Evolutionary conservation across 2,888 invertebrate genomes (phyloP), one percentile per base, ranked within the genome.

Genomic region (Eustalomyia histrio): DNA sequence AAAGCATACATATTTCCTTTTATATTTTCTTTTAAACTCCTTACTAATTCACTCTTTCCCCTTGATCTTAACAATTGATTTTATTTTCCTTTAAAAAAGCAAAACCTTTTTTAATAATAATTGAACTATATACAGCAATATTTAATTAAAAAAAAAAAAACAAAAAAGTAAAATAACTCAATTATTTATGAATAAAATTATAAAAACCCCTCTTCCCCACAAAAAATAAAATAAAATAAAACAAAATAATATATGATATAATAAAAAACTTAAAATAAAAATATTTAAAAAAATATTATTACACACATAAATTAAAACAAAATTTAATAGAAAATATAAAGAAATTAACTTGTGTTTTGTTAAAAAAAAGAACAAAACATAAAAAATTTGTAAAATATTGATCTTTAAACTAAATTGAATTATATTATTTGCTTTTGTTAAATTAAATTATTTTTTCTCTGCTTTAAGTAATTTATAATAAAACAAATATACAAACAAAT

Each of bases 361-460:
- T 35, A 35, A 4, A 1, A 39, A 39, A 53, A 5, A 65, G 35
- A 29, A 33, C 12, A 61, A 43, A 74, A 12, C 21, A 55, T 17
- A 63, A 53, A 65, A 53, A 72, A 17, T 47, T 72, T 72, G 72
- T 72, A 79, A 79, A 79, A 50, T 78, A 72, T 33, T 78, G 72
- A 78, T 67, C 57, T 79, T 79, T 63, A 68, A 47, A 18, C 4
- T 61, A 21, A 73, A 47, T 65, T 64, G 12, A 53, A 63, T 35
- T 61, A 18, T n/a, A 72, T 39, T 39, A 29, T 29, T 7, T 55
- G 17, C 16, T 69, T 69, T 65, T 58, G 16, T 71, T 71, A 76
- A 71, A 71, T 65, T 21, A 47, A 71, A 76, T 65, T 71, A 39
- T 47, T 52, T 21, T 53, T 63, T 72, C 53, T 72, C 6, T 24